Base-by-base conservation (phyloP, 2,113 vertebrate species). In the Tragelaphus imberbis region DNA sequence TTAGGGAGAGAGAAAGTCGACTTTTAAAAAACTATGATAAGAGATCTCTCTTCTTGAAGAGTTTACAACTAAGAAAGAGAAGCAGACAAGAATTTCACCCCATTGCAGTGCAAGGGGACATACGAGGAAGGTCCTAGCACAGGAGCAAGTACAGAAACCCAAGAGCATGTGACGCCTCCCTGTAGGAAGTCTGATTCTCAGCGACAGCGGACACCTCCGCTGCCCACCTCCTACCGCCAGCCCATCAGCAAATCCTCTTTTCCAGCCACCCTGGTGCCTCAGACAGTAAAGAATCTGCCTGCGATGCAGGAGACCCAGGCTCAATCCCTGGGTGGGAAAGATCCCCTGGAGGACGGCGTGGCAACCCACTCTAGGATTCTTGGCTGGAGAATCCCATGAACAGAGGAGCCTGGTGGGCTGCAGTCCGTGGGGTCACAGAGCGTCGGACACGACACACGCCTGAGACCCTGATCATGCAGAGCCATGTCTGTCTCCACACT, bases 41-140 rank as follows among this genome's bases (percentile, higher is more conserved):
- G 9, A 91, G 86, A 84, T 56, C 11, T 44, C 13, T 59, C 12
- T 23, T 82, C 3, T 25, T 91, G 7, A 95, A 53, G 23, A 77
- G 2, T 13, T 84, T 59, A 86, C 77, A 86, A 79, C 4, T 30
- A 87, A 91, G 27, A 61, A 30, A 65, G 47, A 10, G 55, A 85
- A 59, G 33, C 58, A 94, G 92, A 21, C 28, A 85, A 93, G 81
- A 82, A 80, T 12, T 59, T 13, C 0, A 16, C 8, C 28, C 51
- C 94, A 0, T 2, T 53, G 11, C 25, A 28, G 3, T 25, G 3
- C 36, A 82, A 56, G 16, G 44, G 14, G 6, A 14, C 4, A 8
- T 1, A 53, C 47, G 28, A 40, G 21, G 30, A 36, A 2, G 8
- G 0, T 4, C 2, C 9, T 0, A 19, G 27, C 49, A 36, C 2